Evolutionary conservation across 2,888 invertebrate species (phyloP), one percentile per base, ranked within the genome.

Genomic region (Chaitophorus viminalis): DNA sequence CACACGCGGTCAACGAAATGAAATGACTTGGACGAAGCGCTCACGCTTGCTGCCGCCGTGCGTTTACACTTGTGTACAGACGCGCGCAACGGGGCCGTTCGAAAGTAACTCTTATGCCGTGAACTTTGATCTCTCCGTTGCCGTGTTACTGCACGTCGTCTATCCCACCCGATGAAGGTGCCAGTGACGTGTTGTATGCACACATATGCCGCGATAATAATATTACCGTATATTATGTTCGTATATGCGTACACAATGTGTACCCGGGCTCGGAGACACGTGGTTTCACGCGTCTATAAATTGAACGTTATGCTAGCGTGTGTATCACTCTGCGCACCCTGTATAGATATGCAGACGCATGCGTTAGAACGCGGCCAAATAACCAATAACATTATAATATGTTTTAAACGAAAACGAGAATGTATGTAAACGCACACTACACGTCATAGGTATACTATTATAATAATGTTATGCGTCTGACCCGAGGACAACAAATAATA

Each of bases 31-130:
- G 54, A 54, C 54, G 3, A 6, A 52, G 21, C 11, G 77, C 31
- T 29, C n/a, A 65, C 65, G 65, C n/a, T 65, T 8, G 65, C n/a
- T 9, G n/a, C n/a, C n/a, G n/a, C n/a, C n/a, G n/a, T n/a, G 65
- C n/a, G 25, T 60, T 25, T 60, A 25, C 60, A 25, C 21, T 21
- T 60, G 8, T 2, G 11, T 5, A 29, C 29, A 29, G 6, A 65
- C n/a, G n/a, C 68, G 68, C 68, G 68, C 68, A 14, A 46, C 46
- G 36, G 60, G 60, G 72, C 52, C 52, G 82, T 82, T 82, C 21
- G 82, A 82, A 82, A 82, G 82, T 82, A 52, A 82, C 82, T 31
- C 31, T 52, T 82, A n/a, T n/a, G n/a, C 72, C 72, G 82, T 82
- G 82, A 82, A 82, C 82, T 82, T 25, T 70, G 70, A 82, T 31